Evolutionary conservation across 2,797 vertebrate species (phyloP).

Genomic region (Meriones psammophilus): DNA sequence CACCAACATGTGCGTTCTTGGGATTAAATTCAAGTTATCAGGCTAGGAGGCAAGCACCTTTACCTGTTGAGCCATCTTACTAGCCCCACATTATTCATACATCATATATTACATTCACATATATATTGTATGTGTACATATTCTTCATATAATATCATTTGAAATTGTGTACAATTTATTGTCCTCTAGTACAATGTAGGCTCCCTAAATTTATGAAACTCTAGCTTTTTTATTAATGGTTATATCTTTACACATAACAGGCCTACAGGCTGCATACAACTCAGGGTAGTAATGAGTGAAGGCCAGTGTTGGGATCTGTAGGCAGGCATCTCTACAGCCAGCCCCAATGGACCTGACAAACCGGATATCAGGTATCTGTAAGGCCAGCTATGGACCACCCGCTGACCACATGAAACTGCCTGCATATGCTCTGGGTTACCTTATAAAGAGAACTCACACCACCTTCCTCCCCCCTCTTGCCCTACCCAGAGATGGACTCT

Average conservation of each 20-base stretch:
- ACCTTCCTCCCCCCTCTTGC: no score
- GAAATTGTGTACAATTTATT: slow-evolving; percentile 53
- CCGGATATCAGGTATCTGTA: no score
- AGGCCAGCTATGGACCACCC: no score
- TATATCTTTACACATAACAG: not conserved
- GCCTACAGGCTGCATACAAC: not conserved
- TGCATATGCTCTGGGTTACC: no score
- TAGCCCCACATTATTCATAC: not conserved
- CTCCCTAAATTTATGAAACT: not conserved
- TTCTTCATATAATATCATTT: not conserved
- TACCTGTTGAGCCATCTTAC: not conserved
- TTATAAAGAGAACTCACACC: no score
- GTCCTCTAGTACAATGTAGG: slow-evolving; percentile 1
- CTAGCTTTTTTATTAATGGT: slow-evolving; percentile 20
- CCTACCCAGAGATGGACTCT: no score
- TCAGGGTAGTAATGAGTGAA: not conserved
- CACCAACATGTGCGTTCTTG: not conserved
- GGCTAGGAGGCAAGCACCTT: not conserved
- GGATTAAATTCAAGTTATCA: not conserved
- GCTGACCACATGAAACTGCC: no score
- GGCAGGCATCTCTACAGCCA: no score
- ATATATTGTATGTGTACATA: not conserved
- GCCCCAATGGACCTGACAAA: no score
- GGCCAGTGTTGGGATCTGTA: no score
- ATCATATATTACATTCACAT: not conserved